Evolutionary conservation across 2,113 vertebrate genomes (phyloP).

Genomic region (Sinocyclocheilus anshuiensis): DNA sequence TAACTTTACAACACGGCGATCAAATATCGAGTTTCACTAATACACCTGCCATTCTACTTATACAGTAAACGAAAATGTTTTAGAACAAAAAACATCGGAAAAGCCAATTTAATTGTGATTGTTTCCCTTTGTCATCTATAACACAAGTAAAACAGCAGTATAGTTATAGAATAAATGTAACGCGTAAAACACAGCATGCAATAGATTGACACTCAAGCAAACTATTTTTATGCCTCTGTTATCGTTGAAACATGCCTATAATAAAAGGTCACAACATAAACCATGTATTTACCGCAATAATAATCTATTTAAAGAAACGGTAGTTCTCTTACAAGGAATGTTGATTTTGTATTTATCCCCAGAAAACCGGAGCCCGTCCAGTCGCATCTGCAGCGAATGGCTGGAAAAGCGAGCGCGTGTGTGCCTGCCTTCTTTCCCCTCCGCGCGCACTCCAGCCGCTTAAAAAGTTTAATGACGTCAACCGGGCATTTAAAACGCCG

Average conservation of each 20-base stretch:
- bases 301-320: not conserved
- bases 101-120: not conserved
- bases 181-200: not conserved
- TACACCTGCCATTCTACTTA: not conserved
- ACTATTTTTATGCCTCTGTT: not conserved
- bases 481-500: constrained; percentile 44
- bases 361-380: not conserved
- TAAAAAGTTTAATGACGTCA: constrained; percentile 58
- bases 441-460: constrained; percentile 45
- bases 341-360: not conserved
- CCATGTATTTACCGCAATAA: not conserved
- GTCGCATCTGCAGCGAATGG: constrained; percentile 28
- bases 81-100: not conserved
- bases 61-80: not conserved
- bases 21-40: not conserved
- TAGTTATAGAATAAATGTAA: not conserved
- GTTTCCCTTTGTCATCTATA: not conserved
- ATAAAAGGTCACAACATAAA: not conserved
- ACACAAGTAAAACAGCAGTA: not conserved
- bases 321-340: constrained; percentile 32
- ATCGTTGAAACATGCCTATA: not conserved
- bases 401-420: constrained; percentile 13
- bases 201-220: constrained; percentile 1
- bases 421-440: constrained; percentile 16
- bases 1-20: not conserved